Conservation (phyloP, 1,140 invertebrate genomes). For the Pogonognathellus flavescens region DNA sequence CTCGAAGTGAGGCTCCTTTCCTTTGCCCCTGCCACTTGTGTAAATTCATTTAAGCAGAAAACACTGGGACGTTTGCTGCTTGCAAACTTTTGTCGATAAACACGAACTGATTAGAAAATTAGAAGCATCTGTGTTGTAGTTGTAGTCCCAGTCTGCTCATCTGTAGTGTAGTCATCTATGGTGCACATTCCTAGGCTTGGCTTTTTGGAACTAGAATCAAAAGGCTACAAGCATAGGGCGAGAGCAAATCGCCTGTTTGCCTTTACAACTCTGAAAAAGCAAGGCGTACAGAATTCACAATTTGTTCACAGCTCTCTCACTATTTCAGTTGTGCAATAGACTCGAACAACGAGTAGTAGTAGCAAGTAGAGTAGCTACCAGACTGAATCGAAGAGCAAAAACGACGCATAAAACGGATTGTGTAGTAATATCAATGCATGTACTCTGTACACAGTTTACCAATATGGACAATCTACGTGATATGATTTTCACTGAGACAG, state of each 20-base stretch:
- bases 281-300: slow-evolving; percentile 39
- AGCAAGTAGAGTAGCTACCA: background rate
- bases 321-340: background rate
- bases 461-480: slow-evolving; percentile 33
- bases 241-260: slow-evolving; percentile 23
- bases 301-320: slow-evolving; percentile 17
- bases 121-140: slow-evolving; percentile 50
- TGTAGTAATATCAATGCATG: background rate
- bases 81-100: slow-evolving; percentile 46
- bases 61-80: background rate
- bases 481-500: background rate
- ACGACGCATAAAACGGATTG: background rate
- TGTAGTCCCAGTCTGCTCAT: slow-evolving; percentile 18
- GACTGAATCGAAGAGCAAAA: slow-evolving; percentile 12
- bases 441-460: background rate
- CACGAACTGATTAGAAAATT: slow-evolving; percentile 52
- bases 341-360: background rate
- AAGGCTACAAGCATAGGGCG: background rate
- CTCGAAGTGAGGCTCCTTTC: slow-evolving; percentile 6
- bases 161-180: slow-evolving; percentile 9
- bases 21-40: slow-evolving; percentile 25
- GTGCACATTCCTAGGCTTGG: background rate
- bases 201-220: background rate
- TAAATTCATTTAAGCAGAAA: slow-evolving; percentile 39
- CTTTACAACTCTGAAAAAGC: slow-evolving; percentile 36